Evolutionary conservation across 2,113 vertebrate genomes (phyloP).

Genomic region (Hyperopisus bebe): DNA sequence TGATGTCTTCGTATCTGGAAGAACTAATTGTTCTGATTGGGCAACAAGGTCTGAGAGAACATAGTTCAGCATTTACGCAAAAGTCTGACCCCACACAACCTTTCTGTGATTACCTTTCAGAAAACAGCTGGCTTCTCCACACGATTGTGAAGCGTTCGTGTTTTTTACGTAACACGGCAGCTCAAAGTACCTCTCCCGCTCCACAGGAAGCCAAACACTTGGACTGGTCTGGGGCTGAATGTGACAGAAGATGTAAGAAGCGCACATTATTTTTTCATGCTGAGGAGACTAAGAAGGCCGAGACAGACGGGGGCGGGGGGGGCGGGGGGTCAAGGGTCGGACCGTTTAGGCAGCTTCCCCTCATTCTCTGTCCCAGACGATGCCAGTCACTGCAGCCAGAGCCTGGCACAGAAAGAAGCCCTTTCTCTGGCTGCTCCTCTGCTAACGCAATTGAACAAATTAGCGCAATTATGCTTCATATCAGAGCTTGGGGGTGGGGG

Average conservation of each 20-base stretch:
- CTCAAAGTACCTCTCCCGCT: background rate
- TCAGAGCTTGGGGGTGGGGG: conserved; percentile 48
- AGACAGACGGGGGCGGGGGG: too few species aligned
- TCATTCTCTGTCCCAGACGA: background rate
- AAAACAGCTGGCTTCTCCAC: background rate
- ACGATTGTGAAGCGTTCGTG: background rate
- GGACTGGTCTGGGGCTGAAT: background rate
- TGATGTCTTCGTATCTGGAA: background rate
- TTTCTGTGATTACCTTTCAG: background rate
- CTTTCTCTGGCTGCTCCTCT: conserved; percentile 49
- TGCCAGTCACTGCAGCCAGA: background rate
- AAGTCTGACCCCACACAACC: background rate
- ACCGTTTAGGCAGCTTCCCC: background rate
- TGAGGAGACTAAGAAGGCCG: background rate
- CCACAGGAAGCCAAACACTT: background rate
- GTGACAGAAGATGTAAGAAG: background rate
- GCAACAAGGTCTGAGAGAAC: background rate
- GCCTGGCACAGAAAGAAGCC: conserved; percentile 47
- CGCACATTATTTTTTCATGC: background rate
- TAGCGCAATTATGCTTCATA: conserved; percentile 63
- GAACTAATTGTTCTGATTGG: background rate
- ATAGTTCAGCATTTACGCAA: background rate
- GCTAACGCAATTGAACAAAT: conserved; percentile 65
- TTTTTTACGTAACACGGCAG: background rate
- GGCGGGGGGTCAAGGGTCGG: background rate